phyloP scores from a whole-genome alignment of 1,140 invertebrate species.

The Neotoxoptera formosana region DNA sequence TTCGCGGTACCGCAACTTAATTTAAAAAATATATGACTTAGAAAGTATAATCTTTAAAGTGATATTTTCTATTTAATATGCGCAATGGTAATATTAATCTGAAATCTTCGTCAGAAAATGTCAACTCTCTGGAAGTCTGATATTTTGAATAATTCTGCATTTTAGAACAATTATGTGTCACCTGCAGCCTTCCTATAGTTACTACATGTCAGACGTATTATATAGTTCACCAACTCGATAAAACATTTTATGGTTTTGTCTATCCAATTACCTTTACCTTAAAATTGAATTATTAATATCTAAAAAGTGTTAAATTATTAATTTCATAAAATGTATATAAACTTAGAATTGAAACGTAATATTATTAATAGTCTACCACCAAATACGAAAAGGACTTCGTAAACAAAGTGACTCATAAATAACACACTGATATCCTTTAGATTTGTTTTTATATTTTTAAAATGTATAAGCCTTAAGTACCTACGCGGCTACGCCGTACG shows the following conservation, averaged over 20 bases:
- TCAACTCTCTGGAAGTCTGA: not conserved
- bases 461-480: not conserved
- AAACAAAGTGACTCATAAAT: not conserved
- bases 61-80: not conserved
- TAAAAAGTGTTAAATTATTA: not conserved
- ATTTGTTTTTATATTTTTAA: not conserved
- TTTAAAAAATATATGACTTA: not conserved
- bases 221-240: not conserved
- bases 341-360: not conserved
- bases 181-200: too few relatives aligned
- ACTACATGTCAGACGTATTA: not conserved
- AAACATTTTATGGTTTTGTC: not conserved
- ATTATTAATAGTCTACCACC: not conserved
- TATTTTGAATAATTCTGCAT: too few relatives aligned
- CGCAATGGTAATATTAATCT: not conserved
- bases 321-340: not conserved
- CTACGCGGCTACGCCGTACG: not conserved
- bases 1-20: too few relatives aligned
- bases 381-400: not conserved
- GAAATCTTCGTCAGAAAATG: not conserved
- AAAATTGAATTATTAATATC: not conserved
- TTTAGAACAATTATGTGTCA: not conserved
- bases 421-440: not conserved
- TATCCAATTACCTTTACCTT: not conserved
- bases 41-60: not conserved